Evolutionary conservation across 2,888 invertebrate species (phyloP).

Genomic region (Volucella inflata): DNA sequence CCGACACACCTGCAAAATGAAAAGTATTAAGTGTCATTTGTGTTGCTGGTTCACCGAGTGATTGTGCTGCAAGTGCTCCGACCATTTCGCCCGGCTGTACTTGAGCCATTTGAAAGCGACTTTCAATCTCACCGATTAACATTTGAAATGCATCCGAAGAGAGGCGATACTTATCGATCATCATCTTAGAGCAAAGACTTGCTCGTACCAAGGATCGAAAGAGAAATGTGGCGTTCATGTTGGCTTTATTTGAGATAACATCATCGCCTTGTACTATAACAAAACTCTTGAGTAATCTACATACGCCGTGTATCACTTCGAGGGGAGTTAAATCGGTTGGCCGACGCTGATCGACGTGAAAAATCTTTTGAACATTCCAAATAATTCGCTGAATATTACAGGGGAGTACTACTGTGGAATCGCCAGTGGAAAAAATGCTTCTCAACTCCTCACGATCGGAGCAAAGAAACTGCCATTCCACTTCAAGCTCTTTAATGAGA

Average conservation of each 20-base stretch:
- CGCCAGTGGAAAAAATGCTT: conserved; percentile 96
- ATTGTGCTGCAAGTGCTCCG: conserved; percentile 91
- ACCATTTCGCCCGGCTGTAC: conserved; percentile 98
- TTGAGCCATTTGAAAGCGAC: conserved; percentile 97
- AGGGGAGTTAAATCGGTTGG: conserved; percentile 96
- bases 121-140: conserved; percentile 98
- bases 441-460: conserved; percentile 93
- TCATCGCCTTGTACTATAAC: conserved; percentile 97
- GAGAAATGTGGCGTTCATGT: conserved; percentile 97
- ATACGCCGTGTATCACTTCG: conserved; percentile 89
- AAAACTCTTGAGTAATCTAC: conserved; percentile 93
- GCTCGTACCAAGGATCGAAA: conserved; percentile 97
- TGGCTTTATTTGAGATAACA: conserved; percentile 94
- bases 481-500: conserved; percentile 92
- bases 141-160: conserved; percentile 98
- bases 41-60: conserved; percentile 77
- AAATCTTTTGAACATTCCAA: conserved; percentile 99
- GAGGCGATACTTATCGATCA: conserved; percentile 95
- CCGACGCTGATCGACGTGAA: conserved; percentile 96
- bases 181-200: conserved; percentile 95
- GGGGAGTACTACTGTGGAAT: conserved; percentile 97
- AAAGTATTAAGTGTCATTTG: conserved; percentile 78
- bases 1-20: conserved; percentile 90
- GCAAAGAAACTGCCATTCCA: conserved; percentile 95
- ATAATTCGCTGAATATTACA: conserved; percentile 98